These are phyloP conservation scores for Malurus melanocephalus DNA, from an alignment of 2,113 vertebrate species.

Conservation along the genomic window DNA sequence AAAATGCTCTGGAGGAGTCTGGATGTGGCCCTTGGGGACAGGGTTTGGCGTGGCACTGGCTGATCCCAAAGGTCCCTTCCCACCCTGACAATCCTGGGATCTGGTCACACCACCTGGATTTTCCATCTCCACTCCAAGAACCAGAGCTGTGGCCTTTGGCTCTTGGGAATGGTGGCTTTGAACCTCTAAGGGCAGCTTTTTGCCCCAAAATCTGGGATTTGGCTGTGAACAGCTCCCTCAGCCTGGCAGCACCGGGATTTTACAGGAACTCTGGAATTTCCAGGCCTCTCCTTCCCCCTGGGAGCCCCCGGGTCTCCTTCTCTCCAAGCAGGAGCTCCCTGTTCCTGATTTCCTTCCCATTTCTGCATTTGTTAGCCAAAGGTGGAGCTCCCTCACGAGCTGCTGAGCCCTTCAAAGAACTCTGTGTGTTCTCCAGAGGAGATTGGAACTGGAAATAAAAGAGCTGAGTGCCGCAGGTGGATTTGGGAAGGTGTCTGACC, in stretches of 20 bases:
- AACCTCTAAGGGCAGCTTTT: background rate
- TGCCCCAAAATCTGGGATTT: background rate
- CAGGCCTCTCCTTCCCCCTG: background rate
- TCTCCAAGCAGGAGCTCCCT: background rate
- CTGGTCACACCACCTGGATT: background rate
- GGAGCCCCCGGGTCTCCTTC: background rate
- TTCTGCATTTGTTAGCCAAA: background rate
- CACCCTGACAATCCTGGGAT: background rate
- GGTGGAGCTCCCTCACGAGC: background rate
- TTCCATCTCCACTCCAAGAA: background rate
- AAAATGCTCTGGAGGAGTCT: background rate
- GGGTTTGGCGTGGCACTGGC: background rate
- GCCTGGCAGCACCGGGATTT: background rate
- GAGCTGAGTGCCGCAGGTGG: background rate
- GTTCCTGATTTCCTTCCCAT: background rate
- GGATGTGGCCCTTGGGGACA: background rate
- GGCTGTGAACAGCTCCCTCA: background rate
- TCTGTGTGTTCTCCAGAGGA: background rate
- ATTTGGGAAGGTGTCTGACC: background rate
- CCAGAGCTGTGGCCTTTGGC: background rate
- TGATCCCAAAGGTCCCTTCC: fast-evolving
- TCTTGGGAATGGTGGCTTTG: background rate
- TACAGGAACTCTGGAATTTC: background rate
- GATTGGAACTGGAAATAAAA: background rate
- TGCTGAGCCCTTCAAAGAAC: background rate